These are phyloP conservation scores for Anolis sagrei DNA, from an alignment of 2,113 vertebrate genomes.

Conservation along the genomic window DNA sequence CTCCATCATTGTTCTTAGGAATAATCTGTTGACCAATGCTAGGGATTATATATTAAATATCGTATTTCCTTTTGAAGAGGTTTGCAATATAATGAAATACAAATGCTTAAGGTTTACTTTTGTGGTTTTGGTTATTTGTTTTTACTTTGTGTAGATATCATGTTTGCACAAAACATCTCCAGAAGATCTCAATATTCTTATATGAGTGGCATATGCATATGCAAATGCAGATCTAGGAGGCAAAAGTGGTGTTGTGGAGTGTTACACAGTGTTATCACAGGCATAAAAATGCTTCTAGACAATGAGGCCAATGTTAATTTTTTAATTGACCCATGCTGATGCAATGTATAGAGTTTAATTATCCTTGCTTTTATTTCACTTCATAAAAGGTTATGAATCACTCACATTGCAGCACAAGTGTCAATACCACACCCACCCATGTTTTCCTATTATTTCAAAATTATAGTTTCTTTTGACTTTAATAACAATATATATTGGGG, in stretches of 20 bases:
- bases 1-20: not conserved
- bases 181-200: not conserved
- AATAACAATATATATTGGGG: too few relatives aligned
- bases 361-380: not conserved
- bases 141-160: not conserved
- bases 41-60: not conserved
- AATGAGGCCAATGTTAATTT: not conserved
- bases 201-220: not conserved
- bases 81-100: not conserved
- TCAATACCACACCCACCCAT: not conserved
- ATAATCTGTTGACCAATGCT: not conserved
- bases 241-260: not conserved
- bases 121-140: not conserved
- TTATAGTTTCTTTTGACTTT: too few relatives aligned
- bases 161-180: not conserved
- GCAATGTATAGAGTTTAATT: not conserved
- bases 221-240: not conserved
- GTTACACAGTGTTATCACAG: not conserved
- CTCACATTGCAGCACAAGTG: not conserved
- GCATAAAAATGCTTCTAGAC: not conserved
- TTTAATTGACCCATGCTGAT: not conserved
- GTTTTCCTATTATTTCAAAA: not conserved
- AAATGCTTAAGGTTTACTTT: not conserved
- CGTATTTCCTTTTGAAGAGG: not conserved
- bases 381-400: slow-evolving; percentile 4